phyloP scores from a whole-genome alignment of 2,888 invertebrate species.

The Pyrochroa serraticornis region DNA sequence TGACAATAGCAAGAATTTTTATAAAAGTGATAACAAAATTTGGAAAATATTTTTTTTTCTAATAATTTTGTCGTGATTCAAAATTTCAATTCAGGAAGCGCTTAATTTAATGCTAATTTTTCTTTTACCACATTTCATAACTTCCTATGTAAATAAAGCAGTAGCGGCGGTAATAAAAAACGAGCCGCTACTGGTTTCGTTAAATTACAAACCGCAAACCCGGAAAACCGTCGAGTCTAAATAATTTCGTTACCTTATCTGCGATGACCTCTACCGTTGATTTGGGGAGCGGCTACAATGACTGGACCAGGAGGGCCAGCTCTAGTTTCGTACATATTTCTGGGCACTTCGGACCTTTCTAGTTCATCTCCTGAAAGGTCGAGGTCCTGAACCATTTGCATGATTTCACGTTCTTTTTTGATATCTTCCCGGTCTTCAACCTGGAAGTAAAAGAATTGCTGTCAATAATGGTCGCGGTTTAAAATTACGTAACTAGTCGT shows the following conservation, averaged over 20 bases:
- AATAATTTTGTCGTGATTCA: no score
- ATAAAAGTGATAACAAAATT: no score
- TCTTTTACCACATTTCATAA: no score
- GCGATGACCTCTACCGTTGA: conserved; percentile 53
- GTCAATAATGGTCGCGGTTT: background rate
- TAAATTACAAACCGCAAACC: no score
- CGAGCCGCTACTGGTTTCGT: no score
- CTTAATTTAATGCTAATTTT: no score
- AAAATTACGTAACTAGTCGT: background rate
- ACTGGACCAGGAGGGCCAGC: conserved; percentile 50
- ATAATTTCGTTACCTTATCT: conserved; percentile 47
- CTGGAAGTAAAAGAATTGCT: conserved; percentile 48
- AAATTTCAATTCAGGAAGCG: no score
- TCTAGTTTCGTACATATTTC: conserved; percentile 64
- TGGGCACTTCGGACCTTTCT: conserved; percentile 70
- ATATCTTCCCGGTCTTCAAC: conserved; percentile 74
- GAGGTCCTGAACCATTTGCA: conserved; percentile 91
- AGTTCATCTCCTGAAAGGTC: conserved; percentile 80
- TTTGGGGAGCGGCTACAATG: conserved; percentile 50
- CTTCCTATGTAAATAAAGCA: no score
- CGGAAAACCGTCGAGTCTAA: no score
- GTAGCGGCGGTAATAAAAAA: no score
- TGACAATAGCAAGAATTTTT: no score
- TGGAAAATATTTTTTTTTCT: no score
- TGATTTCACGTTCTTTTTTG: conserved; percentile 90